These are phyloP conservation scores for Leptopilina boulardi DNA, from an alignment of 1,140 invertebrate genomes.

Conservation along the genomic window DNA sequence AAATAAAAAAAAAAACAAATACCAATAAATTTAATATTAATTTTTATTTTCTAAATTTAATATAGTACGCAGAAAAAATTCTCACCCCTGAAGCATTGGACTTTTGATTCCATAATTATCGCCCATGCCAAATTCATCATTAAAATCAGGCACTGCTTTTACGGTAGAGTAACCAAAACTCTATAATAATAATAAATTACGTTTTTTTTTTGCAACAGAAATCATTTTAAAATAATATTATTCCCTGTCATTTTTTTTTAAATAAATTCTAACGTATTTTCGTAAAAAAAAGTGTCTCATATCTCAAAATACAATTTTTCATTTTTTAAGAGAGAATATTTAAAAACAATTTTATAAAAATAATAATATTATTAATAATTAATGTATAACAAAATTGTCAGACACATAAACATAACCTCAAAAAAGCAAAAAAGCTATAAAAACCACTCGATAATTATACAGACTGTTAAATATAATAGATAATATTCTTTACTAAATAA, in stretches of 20 bases:
- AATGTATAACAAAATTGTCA: too few species aligned
- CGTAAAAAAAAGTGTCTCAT: too few species aligned
- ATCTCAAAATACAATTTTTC: too few species aligned
- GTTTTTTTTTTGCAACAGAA: background rate
- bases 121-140: constrained; percentile 64
- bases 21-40: background rate
- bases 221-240: too few species aligned
- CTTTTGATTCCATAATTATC: constrained; percentile 76
- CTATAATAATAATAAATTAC: constrained; percentile 66
- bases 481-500: background rate
- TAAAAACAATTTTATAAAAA: too few species aligned
- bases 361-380: too few species aligned
- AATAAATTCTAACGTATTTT: too few species aligned
- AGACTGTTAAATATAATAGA: background rate
- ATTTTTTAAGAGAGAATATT: too few species aligned
- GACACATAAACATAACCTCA: background rate
- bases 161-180: constrained; percentile 78
- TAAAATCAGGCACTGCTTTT: constrained; percentile 71
- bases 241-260: too few species aligned
- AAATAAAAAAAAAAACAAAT: constrained; percentile 40
- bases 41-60: constrained; percentile 7
- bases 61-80: constrained; percentile 24
- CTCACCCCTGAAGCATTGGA: constrained; percentile 76
- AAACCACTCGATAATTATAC: background rate
- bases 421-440: background rate